Conservation (phyloP, 1,140 invertebrate species). For the Pentalonia nigronervosa region DNA sequence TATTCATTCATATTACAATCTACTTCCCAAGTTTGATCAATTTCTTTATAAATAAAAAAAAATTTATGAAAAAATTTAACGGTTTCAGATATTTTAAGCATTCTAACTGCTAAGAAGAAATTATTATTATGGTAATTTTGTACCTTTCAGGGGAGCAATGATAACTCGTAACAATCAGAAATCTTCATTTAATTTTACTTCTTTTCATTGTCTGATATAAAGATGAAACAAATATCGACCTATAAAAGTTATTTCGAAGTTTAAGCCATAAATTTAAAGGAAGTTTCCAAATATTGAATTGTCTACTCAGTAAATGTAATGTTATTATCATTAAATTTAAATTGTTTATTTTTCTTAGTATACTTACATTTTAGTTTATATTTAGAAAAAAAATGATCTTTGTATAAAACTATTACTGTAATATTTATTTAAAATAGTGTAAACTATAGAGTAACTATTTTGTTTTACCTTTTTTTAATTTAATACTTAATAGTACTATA, state of each 20-base stretch:
- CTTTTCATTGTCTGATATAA: neutral
- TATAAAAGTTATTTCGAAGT: neutral
- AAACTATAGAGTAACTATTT: neutral
- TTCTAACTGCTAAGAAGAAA: neutral
- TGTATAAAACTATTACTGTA: conserved; percentile 13
- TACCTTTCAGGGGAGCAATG: neutral
- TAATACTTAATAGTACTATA: neutral
- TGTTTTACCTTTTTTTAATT: neutral
- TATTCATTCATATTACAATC: neutral
- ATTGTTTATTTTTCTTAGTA: neutral
- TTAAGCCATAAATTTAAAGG: neutral
- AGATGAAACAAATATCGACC: neutral
- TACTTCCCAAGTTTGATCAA: neutral
- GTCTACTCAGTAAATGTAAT: neutral
- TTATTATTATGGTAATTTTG: neutral
- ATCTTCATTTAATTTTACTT: neutral
- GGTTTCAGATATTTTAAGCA: neutral
- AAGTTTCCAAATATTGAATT: neutral
- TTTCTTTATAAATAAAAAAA: neutral
- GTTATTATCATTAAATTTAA: neutral
- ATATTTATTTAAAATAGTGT: neutral
- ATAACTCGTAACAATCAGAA: neutral
- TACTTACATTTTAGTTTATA: neutral
- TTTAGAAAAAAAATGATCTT: neutral
- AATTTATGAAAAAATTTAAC: neutral